Percentiles rank a stretch among this genome's conserved stretches.
These are phyloP conservation scores for Mycogona germanica DNA, from an alignment of 2,888 invertebrate species.

Conservation along the genomic window DNA sequence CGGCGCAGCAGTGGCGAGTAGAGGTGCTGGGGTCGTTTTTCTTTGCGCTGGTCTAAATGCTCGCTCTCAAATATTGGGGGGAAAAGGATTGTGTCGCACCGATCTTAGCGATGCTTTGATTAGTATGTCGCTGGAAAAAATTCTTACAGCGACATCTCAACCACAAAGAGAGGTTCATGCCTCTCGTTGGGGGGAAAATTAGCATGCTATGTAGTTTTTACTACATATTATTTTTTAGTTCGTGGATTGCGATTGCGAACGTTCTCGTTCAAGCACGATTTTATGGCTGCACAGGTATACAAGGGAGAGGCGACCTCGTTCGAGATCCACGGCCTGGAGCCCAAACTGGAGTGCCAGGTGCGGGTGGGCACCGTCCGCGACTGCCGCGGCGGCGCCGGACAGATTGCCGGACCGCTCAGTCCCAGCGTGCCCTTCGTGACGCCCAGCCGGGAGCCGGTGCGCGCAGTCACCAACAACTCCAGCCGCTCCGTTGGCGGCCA, in stretches of 20 bases:
- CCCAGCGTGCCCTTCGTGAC: constrained; percentile 48
- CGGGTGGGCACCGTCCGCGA: constrained; percentile 65
- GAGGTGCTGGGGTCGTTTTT: not conserved
- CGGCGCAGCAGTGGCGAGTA: not conserved
- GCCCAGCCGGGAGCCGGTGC: constrained; percentile 28
- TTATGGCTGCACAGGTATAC: constrained; percentile 39
- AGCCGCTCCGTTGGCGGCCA: not conserved
- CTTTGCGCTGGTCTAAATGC: not conserved
- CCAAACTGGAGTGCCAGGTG: constrained; percentile 60
- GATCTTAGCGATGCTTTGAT: no score
- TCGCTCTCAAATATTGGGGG: no score
- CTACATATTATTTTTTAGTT: not conserved
- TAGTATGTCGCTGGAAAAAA: no score
- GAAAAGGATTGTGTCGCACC: no score
- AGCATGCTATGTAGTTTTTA: not conserved
- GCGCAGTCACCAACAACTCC: not conserved
- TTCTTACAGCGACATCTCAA: no score
- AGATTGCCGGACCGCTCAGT: constrained; percentile 58
- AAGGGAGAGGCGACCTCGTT: constrained; percentile 36
- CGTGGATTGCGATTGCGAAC: no score
- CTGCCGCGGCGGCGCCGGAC: constrained; percentile 40
- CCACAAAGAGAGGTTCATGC: no score
- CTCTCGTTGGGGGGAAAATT: not conserved
- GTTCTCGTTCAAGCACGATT: no score
- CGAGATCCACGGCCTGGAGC: constrained; percentile 51